Conservation (phyloP, 1,140 invertebrate genomes). For the Spodoptera litura region DNA sequence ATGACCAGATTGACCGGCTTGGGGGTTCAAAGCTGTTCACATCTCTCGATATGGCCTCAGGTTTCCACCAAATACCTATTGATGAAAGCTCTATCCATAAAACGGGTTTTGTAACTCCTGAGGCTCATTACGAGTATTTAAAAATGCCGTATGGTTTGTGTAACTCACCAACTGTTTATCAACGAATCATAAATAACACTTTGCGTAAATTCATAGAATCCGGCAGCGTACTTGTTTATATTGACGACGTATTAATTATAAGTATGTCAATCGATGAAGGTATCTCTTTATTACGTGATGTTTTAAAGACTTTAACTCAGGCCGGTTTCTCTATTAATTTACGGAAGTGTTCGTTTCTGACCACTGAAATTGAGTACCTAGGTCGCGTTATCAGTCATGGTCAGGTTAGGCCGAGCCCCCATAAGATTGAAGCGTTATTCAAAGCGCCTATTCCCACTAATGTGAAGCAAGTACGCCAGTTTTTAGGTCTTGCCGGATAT, state of each 20-base stretch:
- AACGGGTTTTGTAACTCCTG: slow-evolving; percentile 76
- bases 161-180: slow-evolving; percentile 77
- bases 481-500: slow-evolving; percentile 63
- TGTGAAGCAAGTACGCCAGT: slow-evolving; percentile 58
- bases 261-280: slow-evolving; percentile 10
- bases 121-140: slow-evolving; percentile 77
- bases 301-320: not conserved
- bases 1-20: slow-evolving; percentile 51
- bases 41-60: slow-evolving; percentile 82
- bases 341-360: slow-evolving; percentile 24
- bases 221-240: not conserved
- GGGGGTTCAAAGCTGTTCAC: slow-evolving; percentile 65
- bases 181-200: slow-evolving; percentile 56
- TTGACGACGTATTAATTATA: slow-evolving; percentile 28
- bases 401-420: slow-evolving; percentile 58
- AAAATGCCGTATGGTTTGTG: slow-evolving; percentile 81
- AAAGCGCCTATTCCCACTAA: slow-evolving; percentile 63
- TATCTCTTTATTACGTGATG: not conserved
- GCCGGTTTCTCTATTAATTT: slow-evolving; percentile 40
- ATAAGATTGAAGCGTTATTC: slow-evolving; percentile 63
- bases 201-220: not conserved
- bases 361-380: slow-evolving; percentile 52
- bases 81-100: slow-evolving; percentile 65
- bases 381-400: slow-evolving; percentile 54
- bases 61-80: slow-evolving; percentile 71